Percentiles rank a stretch among this genome's conserved stretches.
phyloP scores from a whole-genome alignment of 2,113 vertebrate species.

The Telmatochromis brachygnathus region DNA sequence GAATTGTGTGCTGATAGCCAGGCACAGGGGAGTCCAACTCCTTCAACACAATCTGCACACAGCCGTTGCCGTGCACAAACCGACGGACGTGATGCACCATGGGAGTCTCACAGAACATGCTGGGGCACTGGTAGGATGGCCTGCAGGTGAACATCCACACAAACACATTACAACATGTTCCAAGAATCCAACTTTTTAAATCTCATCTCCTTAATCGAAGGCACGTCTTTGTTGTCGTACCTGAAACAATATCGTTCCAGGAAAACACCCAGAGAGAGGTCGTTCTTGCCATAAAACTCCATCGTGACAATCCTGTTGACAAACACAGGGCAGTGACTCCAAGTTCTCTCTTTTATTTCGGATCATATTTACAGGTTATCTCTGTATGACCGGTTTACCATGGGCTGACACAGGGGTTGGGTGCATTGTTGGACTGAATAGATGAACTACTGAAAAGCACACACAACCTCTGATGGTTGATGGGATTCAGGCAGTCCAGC shows the following conservation, averaged over 20 bases:
- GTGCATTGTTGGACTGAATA: conserved; percentile 90
- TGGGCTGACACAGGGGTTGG: conserved; percentile 95
- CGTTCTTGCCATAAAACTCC: conserved; percentile 99
- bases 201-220: background rate
- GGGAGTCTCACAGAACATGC: conserved; percentile 94
- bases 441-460: conserved; percentile 98
- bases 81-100: conserved; percentile 97
- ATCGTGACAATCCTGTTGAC: conserved; percentile 93
- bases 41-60: conserved; percentile 97
- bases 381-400: conserved; percentile 71
- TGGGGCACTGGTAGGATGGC: conserved; percentile 95
- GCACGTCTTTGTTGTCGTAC: conserved; percentile 56
- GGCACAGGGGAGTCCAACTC: conserved; percentile 96
- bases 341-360: background rate
- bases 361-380: background rate
- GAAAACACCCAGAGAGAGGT: conserved; percentile 93
- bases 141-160: conserved; percentile 53
- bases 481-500: conserved; percentile 90
- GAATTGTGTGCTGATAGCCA: conserved; percentile 96
- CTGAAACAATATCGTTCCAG: conserved; percentile 97
- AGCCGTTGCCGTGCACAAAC: conserved; percentile 94
- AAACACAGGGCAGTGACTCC: background rate
- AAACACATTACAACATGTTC: background rate
- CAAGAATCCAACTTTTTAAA: background rate
- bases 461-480: conserved; percentile 92